Percentiles rank a stretch among this genome's conserved stretches.
These are phyloP conservation scores for Corvus hawaiiensis DNA, from an alignment of 2,113 vertebrate genomes.

Conservation along the genomic window DNA sequence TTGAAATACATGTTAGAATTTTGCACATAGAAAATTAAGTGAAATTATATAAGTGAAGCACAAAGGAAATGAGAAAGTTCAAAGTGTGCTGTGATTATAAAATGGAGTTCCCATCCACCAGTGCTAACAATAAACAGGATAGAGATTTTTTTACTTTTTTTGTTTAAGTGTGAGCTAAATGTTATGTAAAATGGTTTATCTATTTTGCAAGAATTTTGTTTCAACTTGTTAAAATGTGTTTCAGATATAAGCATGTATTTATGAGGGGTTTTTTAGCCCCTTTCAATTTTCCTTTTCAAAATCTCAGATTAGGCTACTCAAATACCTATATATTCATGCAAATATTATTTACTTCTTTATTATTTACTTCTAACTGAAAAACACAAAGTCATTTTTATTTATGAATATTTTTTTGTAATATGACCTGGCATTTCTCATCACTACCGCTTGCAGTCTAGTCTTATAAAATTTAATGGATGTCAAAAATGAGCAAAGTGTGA, in stretches of 20 bases:
- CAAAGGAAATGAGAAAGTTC: not conserved
- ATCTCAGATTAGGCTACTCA: slow-evolving; percentile 24
- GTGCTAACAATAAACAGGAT: not conserved
- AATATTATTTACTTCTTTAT: slow-evolving; percentile 67
- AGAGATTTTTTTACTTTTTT: not conserved
- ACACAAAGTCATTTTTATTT: slow-evolving; percentile 69
- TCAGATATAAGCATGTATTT: not conserved
- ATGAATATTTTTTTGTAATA: slow-evolving; percentile 66
- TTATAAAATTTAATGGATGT: slow-evolving; percentile 72
- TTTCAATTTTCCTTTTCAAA: slow-evolving; percentile 48
- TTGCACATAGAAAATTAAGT: not conserved
- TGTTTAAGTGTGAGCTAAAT: not conserved
- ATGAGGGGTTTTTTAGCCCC: not conserved
- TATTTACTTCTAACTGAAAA: slow-evolving; percentile 70
- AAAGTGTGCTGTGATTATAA: not conserved
- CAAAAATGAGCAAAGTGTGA: slow-evolving; percentile 59
- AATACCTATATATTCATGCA: slow-evolving; percentile 31
- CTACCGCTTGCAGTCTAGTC: slow-evolving; percentile 57
- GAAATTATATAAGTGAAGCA: not conserved
- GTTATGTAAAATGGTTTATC: not conserved
- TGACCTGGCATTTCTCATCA: slow-evolving; percentile 70
- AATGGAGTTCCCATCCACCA: not conserved
- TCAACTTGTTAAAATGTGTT: not conserved
- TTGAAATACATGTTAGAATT: not conserved
- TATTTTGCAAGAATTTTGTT: not conserved